Evolutionary conservation across 2,113 vertebrate species (phyloP), one percentile per base, ranked within the genome.

Genomic region (Oncorhynchus kisutch): DNA sequence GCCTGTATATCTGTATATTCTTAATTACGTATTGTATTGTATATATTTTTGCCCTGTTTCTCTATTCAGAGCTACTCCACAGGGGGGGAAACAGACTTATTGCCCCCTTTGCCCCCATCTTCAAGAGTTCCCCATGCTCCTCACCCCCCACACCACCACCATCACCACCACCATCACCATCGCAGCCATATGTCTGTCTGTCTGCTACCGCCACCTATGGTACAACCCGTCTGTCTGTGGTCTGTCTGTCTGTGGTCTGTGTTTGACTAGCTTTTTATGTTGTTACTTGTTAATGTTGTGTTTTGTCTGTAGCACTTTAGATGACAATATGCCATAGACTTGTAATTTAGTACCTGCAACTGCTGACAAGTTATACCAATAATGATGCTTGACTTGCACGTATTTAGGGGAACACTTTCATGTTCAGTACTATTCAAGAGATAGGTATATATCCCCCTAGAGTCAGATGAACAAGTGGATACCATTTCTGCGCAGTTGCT

Each of bases 81-180:
- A n/a, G 90, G 87, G 79, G 81, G 78, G 12, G 60, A 87, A 16
- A 75, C 86, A 86, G 91, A 91, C 75, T 87, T 88, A 71, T 79
- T 93, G 82, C 91, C 92, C 74, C 92, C 91, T 67, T 81, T 92
- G 78, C 90, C 91, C 67, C 90, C 89, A 20, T 84, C 89, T 14
- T 86, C 89, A 12, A 87, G 90, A 73, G 80, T 83, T 4, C 29
- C 89, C 83, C 88, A 90, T 12, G 81, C 77, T 7, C 78, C 85
- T 14, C 81, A 83, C 66, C 75, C 71, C 60, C 83, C 82, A 81
- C 85, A 88, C 71, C 88, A 86, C 73, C 90, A 91, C 70, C 88
- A 91, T 71, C 84, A 89, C 25, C 90, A 87, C 51, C 88, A 87
- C 48, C 90, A 87, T 34, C 88, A 87, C 48, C 90, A 86, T 75